Percentiles rank a stretch among this genome's conserved stretches.
These are phyloP conservation scores for Cynodonichthys magdalenae DNA, from an alignment of 2,797 vertebrate genomes.

Conservation along the genomic window DNA sequence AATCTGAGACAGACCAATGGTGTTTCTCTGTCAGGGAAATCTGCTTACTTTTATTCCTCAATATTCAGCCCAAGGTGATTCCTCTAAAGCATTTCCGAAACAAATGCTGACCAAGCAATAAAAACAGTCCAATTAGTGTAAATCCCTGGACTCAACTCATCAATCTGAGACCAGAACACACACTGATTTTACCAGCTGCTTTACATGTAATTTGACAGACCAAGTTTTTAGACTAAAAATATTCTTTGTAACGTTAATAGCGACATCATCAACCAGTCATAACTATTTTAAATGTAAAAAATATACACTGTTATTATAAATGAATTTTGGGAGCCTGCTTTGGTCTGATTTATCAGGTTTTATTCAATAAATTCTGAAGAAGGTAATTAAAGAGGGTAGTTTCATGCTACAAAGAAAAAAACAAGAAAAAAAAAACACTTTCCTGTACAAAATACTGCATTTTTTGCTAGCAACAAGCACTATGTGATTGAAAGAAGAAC, in stretches of 20 bases:
- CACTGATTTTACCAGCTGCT: conserved; percentile 17
- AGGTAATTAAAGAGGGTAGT: not conserved
- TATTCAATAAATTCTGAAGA: not conserved
- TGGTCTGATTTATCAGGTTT: not conserved
- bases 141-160: conserved; percentile 7
- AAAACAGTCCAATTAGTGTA: conserved; percentile 35
- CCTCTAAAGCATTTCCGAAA: conserved; percentile 19
- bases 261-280: not conserved
- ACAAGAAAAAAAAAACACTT: no score
- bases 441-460: no score
- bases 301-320: not conserved
- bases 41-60: conserved; percentile 16
- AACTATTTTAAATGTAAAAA: conserved; percentile 2
- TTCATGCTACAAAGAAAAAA: no score
- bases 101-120: conserved; percentile 35
- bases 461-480: no score
- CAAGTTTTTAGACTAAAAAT: not conserved
- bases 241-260: not conserved
- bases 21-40: conserved; percentile 25
- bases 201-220: not conserved
- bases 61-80: conserved; percentile 26
- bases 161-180: conserved; percentile 17
- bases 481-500: not conserved
- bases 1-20: conserved; percentile 6
- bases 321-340: not conserved